phyloP scores from a whole-genome alignment of 2,888 invertebrate species.

The Tipula helvola region DNA sequence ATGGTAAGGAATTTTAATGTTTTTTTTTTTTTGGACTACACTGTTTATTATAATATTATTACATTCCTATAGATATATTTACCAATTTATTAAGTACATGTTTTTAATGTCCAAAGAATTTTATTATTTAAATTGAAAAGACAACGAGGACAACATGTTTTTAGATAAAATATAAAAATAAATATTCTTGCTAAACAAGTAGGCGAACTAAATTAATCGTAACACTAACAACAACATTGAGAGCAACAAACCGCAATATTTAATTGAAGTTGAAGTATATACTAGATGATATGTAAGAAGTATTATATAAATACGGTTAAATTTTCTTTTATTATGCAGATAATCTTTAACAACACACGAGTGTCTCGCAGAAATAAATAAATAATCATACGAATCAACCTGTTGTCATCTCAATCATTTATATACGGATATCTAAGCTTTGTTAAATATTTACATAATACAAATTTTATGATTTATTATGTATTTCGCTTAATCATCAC shows the following conservation, averaged over 20 bases:
- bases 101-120: background rate
- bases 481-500: background rate
- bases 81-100: background rate
- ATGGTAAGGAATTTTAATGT: background rate
- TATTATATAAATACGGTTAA: background rate
- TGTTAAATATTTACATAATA: too few relatives aligned
- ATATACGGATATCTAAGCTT: background rate
- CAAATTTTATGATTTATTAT: background rate
- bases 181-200: background rate
- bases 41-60: background rate
- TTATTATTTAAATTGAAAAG: background rate
- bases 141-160: background rate
- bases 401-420: background rate
- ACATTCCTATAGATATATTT: background rate
- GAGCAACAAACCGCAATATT: background rate
- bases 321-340: too few relatives aligned
- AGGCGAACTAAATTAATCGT: background rate
- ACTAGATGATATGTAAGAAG: background rate
- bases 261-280: background rate
- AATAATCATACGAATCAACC: background rate
- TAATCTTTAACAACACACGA: too few relatives aligned
- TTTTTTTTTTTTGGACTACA: background rate
- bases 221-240: background rate
- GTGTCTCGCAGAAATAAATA: background rate
- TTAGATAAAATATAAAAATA: background rate